Base-by-base conservation (phyloP, 2,888 invertebrate species). In the Unio delphinus region DNA sequence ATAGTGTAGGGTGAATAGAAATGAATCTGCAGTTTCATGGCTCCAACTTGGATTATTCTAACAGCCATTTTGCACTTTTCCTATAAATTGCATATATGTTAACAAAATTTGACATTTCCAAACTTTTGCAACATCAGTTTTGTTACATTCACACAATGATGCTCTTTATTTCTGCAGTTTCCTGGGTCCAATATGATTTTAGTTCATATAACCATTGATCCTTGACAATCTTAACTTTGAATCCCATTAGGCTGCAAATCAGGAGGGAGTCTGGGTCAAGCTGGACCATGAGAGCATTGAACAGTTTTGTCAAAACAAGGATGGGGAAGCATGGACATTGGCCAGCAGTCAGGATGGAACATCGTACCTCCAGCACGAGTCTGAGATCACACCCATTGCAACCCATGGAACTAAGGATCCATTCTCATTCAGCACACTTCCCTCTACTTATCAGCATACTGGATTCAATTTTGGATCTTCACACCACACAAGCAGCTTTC, bases 241-340 rank as follows among this genome's bases (percentile, higher is more conserved):
- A 60, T 60, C 17, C 45, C 11, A 70, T 28, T 71, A 96, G 95
- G 93, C 96, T 79, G 94, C 95, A 83, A 99, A 99, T 90, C 95
- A 95, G 82, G 99, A 99, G 88, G 99, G 99, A 0, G 94, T 95
- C 1, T 99, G 99, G 99, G 92, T 99, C 68, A 93, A 96, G 34
- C 91, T 99, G 73, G 95, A 95, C 72, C 93, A 94, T 0, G 96
- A 97, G 76, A 90, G 89, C 61, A 92, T 92, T 67, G 91, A 92
- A 69, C 93, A 93, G 83, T 94, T 93, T 88, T 94, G 94, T 80
- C 93, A 93, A 83, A 92, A 92, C 75, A 91, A 91, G 64, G 93
- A 93, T 59, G 92, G 92, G 0, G 94, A 94, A 81, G 94, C 94
- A 3, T 94, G 94, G 94, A 93, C 94, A 0, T 90, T 94, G 63